Evolutionary conservation across 2,888 invertebrate genomes (phyloP).

Genomic region (Orthonychiurus folsomi): DNA sequence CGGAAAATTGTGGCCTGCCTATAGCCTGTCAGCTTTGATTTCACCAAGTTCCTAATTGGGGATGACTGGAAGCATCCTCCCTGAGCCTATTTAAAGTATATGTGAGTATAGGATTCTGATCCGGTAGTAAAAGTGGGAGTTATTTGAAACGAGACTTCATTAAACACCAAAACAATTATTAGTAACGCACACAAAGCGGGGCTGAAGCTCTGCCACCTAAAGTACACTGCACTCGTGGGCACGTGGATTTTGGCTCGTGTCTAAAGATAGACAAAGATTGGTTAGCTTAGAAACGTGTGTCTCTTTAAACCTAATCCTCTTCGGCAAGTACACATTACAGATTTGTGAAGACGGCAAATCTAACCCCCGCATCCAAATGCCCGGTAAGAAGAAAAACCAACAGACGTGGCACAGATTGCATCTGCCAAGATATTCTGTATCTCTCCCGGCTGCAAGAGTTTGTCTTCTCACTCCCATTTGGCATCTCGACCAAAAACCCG

Average conservation of each 20-base stretch:
- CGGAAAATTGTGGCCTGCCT: too few relatives aligned
- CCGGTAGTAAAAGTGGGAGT: too few relatives aligned
- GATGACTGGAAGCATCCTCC: too few relatives aligned
- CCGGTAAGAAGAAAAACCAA: not conserved
- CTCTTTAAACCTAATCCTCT: not conserved
- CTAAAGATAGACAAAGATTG: slow-evolving; percentile 24
- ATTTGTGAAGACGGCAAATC: not conserved
- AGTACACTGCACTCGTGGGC: too few relatives aligned
- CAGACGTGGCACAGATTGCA: not conserved
- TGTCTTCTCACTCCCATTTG: not conserved
- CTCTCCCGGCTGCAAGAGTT: not conserved
- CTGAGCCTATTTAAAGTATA: too few relatives aligned
- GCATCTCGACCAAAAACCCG: not conserved
- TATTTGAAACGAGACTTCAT: not conserved
- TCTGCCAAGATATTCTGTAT: not conserved
- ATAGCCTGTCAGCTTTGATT: too few relatives aligned
- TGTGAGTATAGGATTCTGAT: too few relatives aligned
- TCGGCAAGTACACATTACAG: not conserved
- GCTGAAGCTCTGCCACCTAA: too few relatives aligned
- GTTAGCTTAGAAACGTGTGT: not conserved
- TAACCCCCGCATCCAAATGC: not conserved
- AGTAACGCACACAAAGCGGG: not conserved
- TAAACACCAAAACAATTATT: slow-evolving; percentile 1
- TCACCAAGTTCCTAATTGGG: too few relatives aligned
- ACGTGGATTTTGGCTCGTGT: slow-evolving; percentile 22